Evolutionary conservation across 1,140 invertebrate genomes (phyloP), one percentile per base, ranked within the genome.

Genomic region (Zaprionus lachaisei): DNA sequence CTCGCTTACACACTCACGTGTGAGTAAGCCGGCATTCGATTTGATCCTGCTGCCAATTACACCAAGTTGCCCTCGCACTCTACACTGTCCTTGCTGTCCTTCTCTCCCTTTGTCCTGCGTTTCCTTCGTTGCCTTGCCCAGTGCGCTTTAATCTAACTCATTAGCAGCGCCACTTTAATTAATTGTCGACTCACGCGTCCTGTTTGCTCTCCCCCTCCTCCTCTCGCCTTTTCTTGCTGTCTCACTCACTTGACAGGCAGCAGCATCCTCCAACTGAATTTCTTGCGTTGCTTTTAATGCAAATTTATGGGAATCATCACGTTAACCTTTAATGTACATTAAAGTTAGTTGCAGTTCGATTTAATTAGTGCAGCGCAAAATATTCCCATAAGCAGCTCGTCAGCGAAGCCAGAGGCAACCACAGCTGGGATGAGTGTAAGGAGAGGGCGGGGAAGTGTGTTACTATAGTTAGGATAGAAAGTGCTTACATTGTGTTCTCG

Each of bases 151-250:
- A 86, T 87, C 83, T 80, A 80, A 87, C 83, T 86, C 83, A 86
- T 86, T 86, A 86, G 83, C 83, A 75, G 66, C 72, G 83, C 80
- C 83, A 83, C 83, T 87, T 87, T 86, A 86, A 86, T 86, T 86
- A 87, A 86, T 83, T 83, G 83, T 72, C 72, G 68, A 44, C 20
- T 61, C 22, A 37, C 34, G 44, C 55, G 22, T 44, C 37, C 20
- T 49, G 24, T 41, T n/a, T 12, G 54, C 34, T 37, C 11, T 58
- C 11, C 41, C n/a, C 60, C n/a, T 38, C 55, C 57, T 24, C 73
- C 80, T n/a, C 1, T 7, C 38, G 14, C 15, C 0, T 6, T 2
- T 7, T 47, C 7, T 47, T 9, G n/a, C 41, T 11, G 7, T 9
- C 41, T 11, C 41, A 4, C n/a, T 47, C n/a, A 47, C 3, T 17